Evolutionary conservation across 2,113 vertebrate genomes (phyloP).

Genomic region (Spilogale gracilis): DNA sequence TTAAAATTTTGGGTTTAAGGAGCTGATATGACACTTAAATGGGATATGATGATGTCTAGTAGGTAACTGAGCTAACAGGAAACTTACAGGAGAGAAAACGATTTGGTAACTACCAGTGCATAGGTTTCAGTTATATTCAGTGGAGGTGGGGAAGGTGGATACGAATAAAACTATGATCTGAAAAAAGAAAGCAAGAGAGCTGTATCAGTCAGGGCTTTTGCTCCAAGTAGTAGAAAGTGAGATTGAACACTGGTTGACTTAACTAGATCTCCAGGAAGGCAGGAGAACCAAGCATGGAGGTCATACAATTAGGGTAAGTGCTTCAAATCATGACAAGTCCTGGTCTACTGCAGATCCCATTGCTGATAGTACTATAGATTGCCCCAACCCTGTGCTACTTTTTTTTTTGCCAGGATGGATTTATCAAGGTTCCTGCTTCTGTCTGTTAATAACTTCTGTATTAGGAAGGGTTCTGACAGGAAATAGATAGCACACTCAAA

Average conservation of each 20-base stretch:
- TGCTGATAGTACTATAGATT: background rate
- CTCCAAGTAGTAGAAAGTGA: background rate
- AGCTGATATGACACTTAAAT: background rate
- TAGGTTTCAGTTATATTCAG: slow-evolving; percentile 22
- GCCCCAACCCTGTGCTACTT: background rate
- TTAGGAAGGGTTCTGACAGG: background rate
- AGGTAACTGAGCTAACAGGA: background rate
- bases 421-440: background rate
- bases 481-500: background rate
- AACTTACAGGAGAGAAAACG: background rate
- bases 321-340: background rate
- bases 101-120: background rate
- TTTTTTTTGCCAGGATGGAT: background rate
- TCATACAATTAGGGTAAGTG: background rate
- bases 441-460: background rate
- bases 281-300: background rate
- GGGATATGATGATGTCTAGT: slow-evolving; percentile 7
- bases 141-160: background rate
- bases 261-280: background rate
- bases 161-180: background rate
- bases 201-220: slow-evolving; percentile 14
- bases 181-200: background rate
- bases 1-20: slow-evolving; percentile 31
- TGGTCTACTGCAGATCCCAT: background rate
- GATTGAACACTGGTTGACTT: background rate